Evolutionary conservation across 2,113 vertebrate genomes (phyloP).

Genomic region (Psammodynastes pulverulentus): DNA sequence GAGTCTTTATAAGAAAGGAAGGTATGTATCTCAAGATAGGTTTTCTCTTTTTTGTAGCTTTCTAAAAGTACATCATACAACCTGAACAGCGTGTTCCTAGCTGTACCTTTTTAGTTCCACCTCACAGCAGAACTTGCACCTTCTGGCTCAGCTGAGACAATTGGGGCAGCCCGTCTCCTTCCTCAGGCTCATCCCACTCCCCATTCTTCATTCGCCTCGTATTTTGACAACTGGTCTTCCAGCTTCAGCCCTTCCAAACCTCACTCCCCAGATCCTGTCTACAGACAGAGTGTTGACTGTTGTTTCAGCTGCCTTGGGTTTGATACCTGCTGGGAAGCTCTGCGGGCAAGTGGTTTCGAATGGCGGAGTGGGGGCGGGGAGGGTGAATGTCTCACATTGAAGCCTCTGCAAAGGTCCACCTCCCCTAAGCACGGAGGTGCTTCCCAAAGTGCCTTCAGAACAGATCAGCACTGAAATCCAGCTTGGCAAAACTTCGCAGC

Average conservation of each 20-base stretch:
- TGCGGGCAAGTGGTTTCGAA: not conserved
- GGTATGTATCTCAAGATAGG: not conserved
- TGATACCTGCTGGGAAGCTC: conserved; percentile 17
- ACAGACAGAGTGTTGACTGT: conserved; percentile 1
- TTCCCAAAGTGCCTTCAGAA: conserved; percentile 50
- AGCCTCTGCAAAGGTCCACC: conserved; percentile 21
- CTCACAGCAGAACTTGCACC: not conserved
- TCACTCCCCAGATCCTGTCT: not conserved
- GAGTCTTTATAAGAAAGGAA: not conserved
- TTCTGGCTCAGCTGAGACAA: not conserved
- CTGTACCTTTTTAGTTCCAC: not conserved
- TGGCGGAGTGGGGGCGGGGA: conserved; percentile 3
- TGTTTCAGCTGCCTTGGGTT: not conserved
- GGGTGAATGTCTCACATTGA: conserved; percentile 17
- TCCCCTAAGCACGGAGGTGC: conserved; percentile 19
- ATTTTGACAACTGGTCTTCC: not conserved
- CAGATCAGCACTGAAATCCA: conserved; percentile 22
- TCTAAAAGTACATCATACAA: not conserved
- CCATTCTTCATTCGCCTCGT: not conserved
- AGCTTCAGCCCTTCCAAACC: not conserved
- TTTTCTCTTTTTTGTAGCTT: not conserved
- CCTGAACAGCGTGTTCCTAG: not conserved
- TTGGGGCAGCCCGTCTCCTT: not conserved
- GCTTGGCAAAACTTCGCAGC: conserved; percentile 57
- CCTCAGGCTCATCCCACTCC: not conserved